These are phyloP conservation scores for Galendromus occidentalis DNA, from an alignment of 1,140 invertebrate genomes.

Conservation along the genomic window DNA sequence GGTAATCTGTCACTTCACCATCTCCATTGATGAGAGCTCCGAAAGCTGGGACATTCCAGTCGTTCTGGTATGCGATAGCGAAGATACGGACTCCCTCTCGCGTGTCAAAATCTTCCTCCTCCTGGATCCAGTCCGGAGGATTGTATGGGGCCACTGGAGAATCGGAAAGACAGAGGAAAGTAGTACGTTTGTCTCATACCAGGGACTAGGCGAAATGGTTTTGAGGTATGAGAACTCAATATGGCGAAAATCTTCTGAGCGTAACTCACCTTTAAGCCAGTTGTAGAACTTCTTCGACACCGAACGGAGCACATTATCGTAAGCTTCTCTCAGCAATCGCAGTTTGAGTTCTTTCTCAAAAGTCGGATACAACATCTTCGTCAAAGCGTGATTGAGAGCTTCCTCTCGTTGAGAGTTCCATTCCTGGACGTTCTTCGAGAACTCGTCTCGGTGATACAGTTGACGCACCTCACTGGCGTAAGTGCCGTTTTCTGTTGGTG, in stretches of 20 bases:
- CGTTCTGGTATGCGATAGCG: slow-evolving; percentile 65
- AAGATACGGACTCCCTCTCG: slow-evolving; percentile 64
- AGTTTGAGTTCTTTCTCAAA: slow-evolving; percentile 65
- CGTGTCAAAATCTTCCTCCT: slow-evolving; percentile 77
- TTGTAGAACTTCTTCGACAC: slow-evolving; percentile 13
- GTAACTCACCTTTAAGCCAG: slow-evolving; percentile 5
- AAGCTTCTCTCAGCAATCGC: slow-evolving; percentile 61
- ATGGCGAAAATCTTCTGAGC: neutral
- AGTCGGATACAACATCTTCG: slow-evolving; percentile 67
- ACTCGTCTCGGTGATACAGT: slow-evolving; percentile 80
- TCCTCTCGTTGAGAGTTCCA: slow-evolving; percentile 79
- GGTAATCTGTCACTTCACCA: slow-evolving; percentile 73
- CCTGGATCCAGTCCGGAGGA: slow-evolving; percentile 44
- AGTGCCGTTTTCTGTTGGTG: slow-evolving; percentile 29
- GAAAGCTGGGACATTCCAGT: slow-evolving; percentile 67
- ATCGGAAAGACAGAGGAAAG: neutral
- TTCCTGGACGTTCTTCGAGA: slow-evolving; percentile 79
- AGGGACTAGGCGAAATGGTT: no score
- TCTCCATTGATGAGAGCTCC: slow-evolving; percentile 63
- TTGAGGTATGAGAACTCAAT: no score
- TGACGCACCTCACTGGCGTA: slow-evolving; percentile 82
- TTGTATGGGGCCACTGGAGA: slow-evolving; percentile 54
- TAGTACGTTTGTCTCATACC: no score
- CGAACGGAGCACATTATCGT: slow-evolving; percentile 57
- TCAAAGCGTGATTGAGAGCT: slow-evolving; percentile 68